Evolutionary conservation across 1,140 invertebrate genomes (phyloP).

Genomic region (Drosophila baimaii): DNA sequence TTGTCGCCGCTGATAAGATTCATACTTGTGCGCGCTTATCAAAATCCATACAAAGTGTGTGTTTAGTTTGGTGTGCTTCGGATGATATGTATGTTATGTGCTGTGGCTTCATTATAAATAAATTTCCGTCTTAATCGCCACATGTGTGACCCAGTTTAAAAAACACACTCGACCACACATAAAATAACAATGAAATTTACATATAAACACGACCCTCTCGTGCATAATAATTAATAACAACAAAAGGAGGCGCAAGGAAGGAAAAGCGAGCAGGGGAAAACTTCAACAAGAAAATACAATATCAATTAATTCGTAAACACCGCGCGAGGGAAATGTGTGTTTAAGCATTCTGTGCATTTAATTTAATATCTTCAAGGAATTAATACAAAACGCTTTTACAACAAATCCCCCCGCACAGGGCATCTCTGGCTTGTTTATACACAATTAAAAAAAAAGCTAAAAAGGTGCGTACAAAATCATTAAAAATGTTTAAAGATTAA

Average conservation of each 20-base stretch:
- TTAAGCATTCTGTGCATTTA: constrained; percentile 58
- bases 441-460: constrained; percentile 13
- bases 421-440: constrained; percentile 33
- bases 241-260: constrained; percentile 1
- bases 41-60: constrained; percentile 59
- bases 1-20: constrained; percentile 67
- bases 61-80: constrained; percentile 43
- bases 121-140: constrained; percentile 76
- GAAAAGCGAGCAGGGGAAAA: constrained; percentile 28
- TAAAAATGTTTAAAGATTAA: constrained; percentile 22
- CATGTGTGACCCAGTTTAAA: constrained; percentile 77
- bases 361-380: constrained; percentile 59
- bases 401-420: constrained; percentile 24
- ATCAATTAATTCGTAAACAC: constrained; percentile 58
- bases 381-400: constrained; percentile 45
- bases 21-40: constrained; percentile 50
- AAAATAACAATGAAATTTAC: constrained; percentile 72
- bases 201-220: constrained; percentile 57
- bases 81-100: constrained; percentile 40
- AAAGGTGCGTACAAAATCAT: constrained; percentile 35
- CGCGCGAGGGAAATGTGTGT: constrained; percentile 42
- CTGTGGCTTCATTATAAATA: constrained; percentile 52
- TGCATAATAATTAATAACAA: constrained; percentile 74
- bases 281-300: constrained; percentile 60
- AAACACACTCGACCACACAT: constrained; percentile 36